phyloP scores from a whole-genome alignment of 2,113 vertebrate genomes.

The Corythornis madagascariensis region DNA sequence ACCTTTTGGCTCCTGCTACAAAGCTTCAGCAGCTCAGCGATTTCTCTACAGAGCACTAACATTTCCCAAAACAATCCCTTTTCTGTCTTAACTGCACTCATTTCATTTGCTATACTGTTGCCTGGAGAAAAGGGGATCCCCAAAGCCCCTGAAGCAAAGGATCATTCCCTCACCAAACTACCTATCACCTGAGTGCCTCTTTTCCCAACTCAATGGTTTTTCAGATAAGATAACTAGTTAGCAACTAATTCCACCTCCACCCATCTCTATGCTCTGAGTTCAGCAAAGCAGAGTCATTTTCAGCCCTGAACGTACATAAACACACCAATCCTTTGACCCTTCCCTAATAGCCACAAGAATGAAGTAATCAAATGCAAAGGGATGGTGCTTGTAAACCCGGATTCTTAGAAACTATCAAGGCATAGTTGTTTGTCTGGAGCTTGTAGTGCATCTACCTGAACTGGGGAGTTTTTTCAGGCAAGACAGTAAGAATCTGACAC shows the following conservation, averaged over 20 bases:
- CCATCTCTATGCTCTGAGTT: background rate
- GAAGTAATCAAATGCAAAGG: background rate
- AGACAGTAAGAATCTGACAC: background rate
- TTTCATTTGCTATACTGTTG: background rate
- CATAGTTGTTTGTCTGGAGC: background rate
- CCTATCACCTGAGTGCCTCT: background rate
- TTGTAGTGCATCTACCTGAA: background rate
- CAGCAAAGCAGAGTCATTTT: background rate
- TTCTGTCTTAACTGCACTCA: background rate
- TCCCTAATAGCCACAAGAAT: background rate
- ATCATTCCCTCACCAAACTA: background rate
- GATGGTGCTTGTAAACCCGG: rapidly evolving
- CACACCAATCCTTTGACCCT: background rate
- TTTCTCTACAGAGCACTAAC: background rate
- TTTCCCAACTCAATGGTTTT: background rate
- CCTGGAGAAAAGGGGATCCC: background rate
- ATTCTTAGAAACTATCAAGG: background rate
- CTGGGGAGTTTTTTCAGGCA: background rate
- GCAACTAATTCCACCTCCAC: background rate
- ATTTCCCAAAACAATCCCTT: background rate
- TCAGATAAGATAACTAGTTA: slow-evolving; percentile 25
- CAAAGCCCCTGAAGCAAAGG: background rate
- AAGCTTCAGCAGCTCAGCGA: background rate
- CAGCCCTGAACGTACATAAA: background rate
- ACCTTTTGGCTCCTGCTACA: slow-evolving; percentile 16